Evolutionary conservation across 92 coral and sea anemone species (phyloP), one percentile per base, ranked within the genome.

Genomic region (Actinernus sp.): DNA sequence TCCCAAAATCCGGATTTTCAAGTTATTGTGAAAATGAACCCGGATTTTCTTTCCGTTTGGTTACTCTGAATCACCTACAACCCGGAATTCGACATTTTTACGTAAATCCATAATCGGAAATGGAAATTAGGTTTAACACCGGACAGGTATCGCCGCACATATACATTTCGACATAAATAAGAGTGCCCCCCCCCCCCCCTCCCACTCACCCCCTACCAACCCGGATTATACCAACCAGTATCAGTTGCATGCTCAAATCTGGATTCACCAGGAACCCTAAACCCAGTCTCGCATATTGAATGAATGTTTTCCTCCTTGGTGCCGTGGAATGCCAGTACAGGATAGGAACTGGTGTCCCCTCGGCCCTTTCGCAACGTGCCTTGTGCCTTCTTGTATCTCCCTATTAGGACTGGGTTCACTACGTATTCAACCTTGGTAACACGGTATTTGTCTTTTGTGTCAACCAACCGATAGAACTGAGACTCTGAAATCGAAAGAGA

Each of bases 201-300:
- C n/a, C n/a, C n/a, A n/a, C n/a, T n/a, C n/a, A n/a, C n/a, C n/a
- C n/a, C n/a, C n/a, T n/a, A n/a, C n/a, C n/a, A n/a, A n/a, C n/a
- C n/a, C n/a, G n/a, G n/a, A n/a, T 26, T 0, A 0, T 1, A 12
- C 40, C 51, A 24, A 78, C 95, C 95, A 31, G 87, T 64, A 50
- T 88, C 95, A 23, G 95, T 88, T 11, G 91, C 95, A 68, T 88
- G 95, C 17, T 67, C 87, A 73, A 88, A 88, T 66, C 79, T 78
- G 24, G 59, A 43, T 1, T 88, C 95, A 23, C 95, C 95, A 20
- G 95, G 95, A 18, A 55, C 63, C 37, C 81, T 55, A 55, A 88
- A 88, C 27, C 95, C 95, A 25, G 64, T 41, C 10, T 66, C 54
- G 54, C 92, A 85, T 43, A 88, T 88, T 16, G 84, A 88, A 61